Conservation (phyloP, 1,140 invertebrate genomes). For the Mesaphorura yosii region DNA sequence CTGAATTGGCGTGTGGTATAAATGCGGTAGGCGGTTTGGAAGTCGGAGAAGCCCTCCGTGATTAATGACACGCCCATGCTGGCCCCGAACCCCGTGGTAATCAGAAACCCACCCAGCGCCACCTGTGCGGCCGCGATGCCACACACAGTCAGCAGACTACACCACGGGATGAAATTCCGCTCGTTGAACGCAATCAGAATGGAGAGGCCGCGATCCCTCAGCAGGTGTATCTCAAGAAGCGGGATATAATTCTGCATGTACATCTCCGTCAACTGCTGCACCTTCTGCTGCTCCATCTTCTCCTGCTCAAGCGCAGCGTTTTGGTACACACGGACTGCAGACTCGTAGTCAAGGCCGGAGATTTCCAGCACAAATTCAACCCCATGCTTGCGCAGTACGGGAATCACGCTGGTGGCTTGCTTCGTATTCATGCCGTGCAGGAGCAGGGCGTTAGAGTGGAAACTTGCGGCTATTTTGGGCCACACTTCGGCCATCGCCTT, state of each 20-base stretch:
- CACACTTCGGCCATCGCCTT: neutral
- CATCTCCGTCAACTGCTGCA: conserved; percentile 2
- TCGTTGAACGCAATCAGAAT: conserved; percentile 9
- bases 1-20: conserved; percentile 12
- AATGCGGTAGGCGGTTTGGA: neutral
- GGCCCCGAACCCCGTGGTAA: conserved; percentile 16
- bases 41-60: conserved; percentile 9
- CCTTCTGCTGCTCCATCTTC: neutral
- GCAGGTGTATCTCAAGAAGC: neutral
- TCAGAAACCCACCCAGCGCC: conserved; percentile 5
- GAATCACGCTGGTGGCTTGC: too few relatives aligned
- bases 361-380: too few relatives aligned
- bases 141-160: neutral
- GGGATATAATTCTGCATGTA: neutral
- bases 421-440: too few relatives aligned
- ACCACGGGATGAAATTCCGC: conserved; percentile 9
- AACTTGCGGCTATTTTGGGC: too few relatives aligned
- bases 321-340: neutral
- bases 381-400: too few relatives aligned
- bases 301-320: conserved; percentile 1
- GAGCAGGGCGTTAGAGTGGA: too few relatives aligned
- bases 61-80: conserved; percentile 10
- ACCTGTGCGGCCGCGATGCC: conserved; percentile 4
- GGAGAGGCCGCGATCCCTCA: conserved; percentile 2
- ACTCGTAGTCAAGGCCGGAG: neutral